Evolutionary conservation across 2,113 vertebrate genomes (phyloP).

Genomic region (Microcebus jonahi): DNA sequence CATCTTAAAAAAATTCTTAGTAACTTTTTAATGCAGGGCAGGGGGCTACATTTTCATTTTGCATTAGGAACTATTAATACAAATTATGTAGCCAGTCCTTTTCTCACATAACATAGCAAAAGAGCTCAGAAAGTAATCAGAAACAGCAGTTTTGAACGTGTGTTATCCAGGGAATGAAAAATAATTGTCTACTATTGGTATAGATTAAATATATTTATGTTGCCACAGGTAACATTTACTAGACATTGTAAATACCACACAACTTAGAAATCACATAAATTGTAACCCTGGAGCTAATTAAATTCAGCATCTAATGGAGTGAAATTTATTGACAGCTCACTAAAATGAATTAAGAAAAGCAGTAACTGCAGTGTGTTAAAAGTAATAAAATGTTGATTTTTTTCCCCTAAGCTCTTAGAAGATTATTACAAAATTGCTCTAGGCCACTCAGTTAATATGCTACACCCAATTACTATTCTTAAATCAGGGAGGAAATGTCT

Average conservation of each 20-base stretch:
- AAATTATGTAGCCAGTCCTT: not conserved
- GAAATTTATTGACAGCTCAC: conserved; percentile 84
- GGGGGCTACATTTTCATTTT: not conserved
- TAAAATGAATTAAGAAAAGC: conserved; percentile 83
- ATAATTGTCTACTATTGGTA: conserved; percentile 72
- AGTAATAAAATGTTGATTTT: conserved; percentile 76
- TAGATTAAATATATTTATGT: conserved; percentile 82
- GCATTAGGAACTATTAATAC: not conserved
- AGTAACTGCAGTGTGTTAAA: conserved; percentile 79
- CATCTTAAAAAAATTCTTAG: not conserved
- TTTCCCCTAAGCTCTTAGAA: conserved; percentile 68
- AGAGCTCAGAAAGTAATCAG: not conserved
- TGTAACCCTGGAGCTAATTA: conserved; percentile 81
- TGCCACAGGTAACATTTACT: conserved; percentile 79
- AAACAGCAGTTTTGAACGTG: conserved; percentile 64
- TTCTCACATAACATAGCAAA: not conserved
- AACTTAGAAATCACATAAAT: conserved; percentile 83
- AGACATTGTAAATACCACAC: conserved; percentile 78
- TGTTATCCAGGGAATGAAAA: conserved; percentile 76
- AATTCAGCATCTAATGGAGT: conserved; percentile 83
- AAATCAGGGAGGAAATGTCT: conserved; percentile 78
- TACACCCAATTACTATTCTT: conserved; percentile 79
- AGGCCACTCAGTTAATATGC: conserved; percentile 72
- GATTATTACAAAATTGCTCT: conserved; percentile 82
- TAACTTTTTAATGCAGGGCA: not conserved